Evolutionary conservation across 2,113 vertebrate species (phyloP).

Genomic region (Leptobrachium leishanense): DNA sequence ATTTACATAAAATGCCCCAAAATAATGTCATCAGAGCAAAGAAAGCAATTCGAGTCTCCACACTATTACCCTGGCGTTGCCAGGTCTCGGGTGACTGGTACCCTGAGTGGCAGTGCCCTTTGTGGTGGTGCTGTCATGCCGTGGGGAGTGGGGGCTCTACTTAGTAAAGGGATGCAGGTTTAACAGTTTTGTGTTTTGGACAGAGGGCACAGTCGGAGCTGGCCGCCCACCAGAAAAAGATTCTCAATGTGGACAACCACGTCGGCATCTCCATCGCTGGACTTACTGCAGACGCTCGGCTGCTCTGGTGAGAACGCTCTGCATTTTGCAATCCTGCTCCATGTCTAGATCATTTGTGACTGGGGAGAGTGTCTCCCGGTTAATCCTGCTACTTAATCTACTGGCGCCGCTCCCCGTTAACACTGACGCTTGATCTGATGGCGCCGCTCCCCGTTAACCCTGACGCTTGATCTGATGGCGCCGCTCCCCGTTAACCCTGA

Average conservation of each 20-base stretch:
- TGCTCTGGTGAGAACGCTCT: slow-evolving; percentile 80
- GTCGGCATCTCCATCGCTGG: slow-evolving; percentile 97
- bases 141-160: too few relatives aligned
- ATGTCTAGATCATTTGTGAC: background rate
- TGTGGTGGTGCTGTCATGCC: too few relatives aligned
- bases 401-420: background rate
- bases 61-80: too few relatives aligned
- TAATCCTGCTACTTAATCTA: background rate
- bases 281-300: slow-evolving; percentile 92
- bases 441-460: too few relatives aligned
- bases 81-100: too few relatives aligned
- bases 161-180: background rate
- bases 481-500: too few relatives aligned
- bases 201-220: slow-evolving; percentile 97
- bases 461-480: too few relatives aligned
- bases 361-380: background rate
- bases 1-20: too few relatives aligned
- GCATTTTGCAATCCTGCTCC: slow-evolving; percentile 24
- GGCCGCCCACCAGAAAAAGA: slow-evolving; percentile 98
- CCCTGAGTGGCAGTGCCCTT: too few relatives aligned
- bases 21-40: too few relatives aligned
- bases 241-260: slow-evolving; percentile 97
- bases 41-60: too few relatives aligned
- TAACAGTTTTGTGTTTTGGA: slow-evolving; percentile 29
- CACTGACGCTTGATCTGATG: too few relatives aligned